Evolutionary conservation across 2,888 invertebrate species (phyloP).

Genomic region (Tetragonisca angustula): DNA sequence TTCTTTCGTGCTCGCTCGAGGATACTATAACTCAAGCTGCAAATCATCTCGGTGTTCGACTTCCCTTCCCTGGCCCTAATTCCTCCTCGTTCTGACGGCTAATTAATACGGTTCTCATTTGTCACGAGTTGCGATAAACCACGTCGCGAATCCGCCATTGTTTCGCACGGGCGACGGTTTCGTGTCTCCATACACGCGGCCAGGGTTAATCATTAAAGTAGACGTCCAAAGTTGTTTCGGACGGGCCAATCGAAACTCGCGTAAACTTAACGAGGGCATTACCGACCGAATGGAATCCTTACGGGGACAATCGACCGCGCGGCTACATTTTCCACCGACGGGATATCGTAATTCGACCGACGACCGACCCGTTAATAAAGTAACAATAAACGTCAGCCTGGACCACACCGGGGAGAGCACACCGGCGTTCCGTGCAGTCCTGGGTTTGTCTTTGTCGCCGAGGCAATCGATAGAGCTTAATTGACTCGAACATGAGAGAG

Average conservation of each 20-base stretch:
- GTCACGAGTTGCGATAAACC: constrained; percentile 26
- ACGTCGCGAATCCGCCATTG: constrained; percentile 32
- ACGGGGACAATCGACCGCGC: constrained; percentile 2
- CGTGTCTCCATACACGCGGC: not conserved
- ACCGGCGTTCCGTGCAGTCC: constrained; percentile 6
- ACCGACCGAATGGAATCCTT: not conserved
- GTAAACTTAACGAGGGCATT: not conserved
- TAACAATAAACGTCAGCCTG: constrained; percentile 28
- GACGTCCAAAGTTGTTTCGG: constrained; percentile 13
- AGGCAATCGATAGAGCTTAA: constrained; percentile 66
- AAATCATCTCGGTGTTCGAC: not conserved
- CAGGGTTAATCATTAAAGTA: not conserved
- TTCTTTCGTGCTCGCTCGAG: not conserved
- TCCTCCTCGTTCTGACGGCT: not conserved
- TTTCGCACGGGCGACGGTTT: constrained; percentile 6
- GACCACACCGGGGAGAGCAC: not conserved
- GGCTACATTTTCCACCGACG: not conserved
- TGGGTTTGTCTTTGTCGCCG: constrained; percentile 60
- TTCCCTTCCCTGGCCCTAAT: constrained; percentile 4
- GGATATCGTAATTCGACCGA: constrained; percentile 23
- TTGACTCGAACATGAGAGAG: constrained; percentile 67
- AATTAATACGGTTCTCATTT: constrained; percentile 45
- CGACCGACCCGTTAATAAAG: constrained; percentile 43
- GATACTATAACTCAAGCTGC: not conserved
- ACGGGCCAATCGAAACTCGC: not conserved